Conservation (phyloP, 1,140 invertebrate genomes). For the Parasteatoda tepidariorum region DNA sequence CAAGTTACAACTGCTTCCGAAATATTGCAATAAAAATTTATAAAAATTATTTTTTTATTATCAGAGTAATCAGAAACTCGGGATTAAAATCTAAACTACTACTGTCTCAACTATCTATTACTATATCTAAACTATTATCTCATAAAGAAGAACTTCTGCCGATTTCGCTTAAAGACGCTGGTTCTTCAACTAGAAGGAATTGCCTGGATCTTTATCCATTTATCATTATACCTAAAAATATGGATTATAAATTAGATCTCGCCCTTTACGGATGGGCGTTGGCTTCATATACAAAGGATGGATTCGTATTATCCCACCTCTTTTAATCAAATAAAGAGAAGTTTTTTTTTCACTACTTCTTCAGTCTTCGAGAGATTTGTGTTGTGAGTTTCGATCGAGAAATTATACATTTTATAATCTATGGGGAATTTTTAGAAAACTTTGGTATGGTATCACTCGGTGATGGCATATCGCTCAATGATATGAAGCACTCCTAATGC, state of each 20-base stretch:
- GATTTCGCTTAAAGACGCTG: too few species aligned
- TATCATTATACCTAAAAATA: slow-evolving; percentile 51
- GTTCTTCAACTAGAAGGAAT: neutral
- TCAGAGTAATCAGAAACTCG: too few species aligned
- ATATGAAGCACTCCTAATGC: too few species aligned
- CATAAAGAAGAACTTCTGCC: too few species aligned
- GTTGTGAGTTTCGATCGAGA: neutral
- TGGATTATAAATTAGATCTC: slow-evolving; percentile 51
- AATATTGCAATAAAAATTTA: too few species aligned
- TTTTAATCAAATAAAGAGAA: slow-evolving; percentile 46
- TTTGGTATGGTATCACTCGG: neutral
- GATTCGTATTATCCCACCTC: slow-evolving; percentile 37
- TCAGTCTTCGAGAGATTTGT: slow-evolving; percentile 29
- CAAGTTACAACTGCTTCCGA: too few species aligned
- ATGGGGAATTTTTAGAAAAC: neutral
- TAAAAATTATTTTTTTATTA: too few species aligned
- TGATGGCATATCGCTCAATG: too few species aligned
- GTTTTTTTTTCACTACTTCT: neutral
- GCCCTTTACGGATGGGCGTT: slow-evolving; percentile 32
- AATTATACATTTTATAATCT: slow-evolving; percentile 8
- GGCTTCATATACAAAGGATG: neutral
- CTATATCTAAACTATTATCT: too few species aligned
- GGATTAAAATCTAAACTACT: too few species aligned
- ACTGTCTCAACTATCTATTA: too few species aligned
- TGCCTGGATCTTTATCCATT: slow-evolving; percentile 15